Conservation (phyloP, 64 coral and sea anemone species). For the Acropora yongei region DNA sequence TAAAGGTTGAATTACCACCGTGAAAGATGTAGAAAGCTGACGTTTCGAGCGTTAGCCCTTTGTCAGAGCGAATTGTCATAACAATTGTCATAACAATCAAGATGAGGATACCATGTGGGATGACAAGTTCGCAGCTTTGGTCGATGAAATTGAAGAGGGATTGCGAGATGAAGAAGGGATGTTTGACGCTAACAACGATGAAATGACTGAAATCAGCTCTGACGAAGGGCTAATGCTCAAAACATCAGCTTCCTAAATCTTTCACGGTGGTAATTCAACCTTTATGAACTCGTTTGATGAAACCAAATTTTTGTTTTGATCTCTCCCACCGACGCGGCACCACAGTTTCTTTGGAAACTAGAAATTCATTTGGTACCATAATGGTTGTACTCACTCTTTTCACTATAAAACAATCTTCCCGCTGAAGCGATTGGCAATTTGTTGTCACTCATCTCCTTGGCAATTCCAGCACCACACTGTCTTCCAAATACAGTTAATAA, state of each 20-base stretch:
- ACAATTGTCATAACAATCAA: neutral
- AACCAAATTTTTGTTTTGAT: no score
- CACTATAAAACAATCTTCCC: constrained; percentile 64
- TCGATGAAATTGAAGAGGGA: constrained; percentile 58
- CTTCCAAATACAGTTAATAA: constrained; percentile 47
- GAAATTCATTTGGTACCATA: neutral
- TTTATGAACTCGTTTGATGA: no score
- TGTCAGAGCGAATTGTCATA: no score
- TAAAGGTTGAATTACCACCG: no score
- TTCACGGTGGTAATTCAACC: no score
- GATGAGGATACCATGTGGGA: constrained; percentile 44
- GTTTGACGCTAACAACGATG: constrained; percentile 42
- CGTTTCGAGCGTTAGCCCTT: no score
- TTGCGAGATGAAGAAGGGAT: constrained; percentile 56
- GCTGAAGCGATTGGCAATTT: constrained; percentile 39
- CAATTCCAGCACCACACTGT: constrained; percentile 27
- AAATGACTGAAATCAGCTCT: constrained; percentile 34
- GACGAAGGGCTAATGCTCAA: no score
- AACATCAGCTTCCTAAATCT: no score
- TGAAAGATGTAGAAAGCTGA: no score
- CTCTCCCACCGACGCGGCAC: no score
- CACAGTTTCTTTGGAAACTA: no score
- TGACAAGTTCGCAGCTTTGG: constrained; percentile 19
- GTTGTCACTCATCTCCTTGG: constrained; percentile 27
- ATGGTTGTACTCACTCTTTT: constrained; percentile 69